phyloP scores from a whole-genome alignment of 2,113 vertebrate species.

The Gadus macrocephalus region DNA sequence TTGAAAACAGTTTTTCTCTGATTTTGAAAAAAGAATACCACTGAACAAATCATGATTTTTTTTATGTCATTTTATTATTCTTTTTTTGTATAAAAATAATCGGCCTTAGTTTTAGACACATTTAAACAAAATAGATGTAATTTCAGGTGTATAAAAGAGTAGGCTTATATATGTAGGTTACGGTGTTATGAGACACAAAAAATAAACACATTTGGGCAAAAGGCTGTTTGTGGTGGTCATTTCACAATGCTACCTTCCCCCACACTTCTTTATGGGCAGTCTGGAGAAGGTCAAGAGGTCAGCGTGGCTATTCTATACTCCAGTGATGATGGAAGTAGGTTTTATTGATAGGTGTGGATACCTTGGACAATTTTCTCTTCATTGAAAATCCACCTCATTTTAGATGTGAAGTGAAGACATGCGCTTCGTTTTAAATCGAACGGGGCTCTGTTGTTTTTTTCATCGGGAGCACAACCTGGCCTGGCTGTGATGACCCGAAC shows the following conservation, averaged over 20 bases:
- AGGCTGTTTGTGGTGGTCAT: conserved; percentile 4
- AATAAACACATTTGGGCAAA: conserved; percentile 19
- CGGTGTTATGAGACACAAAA: no score
- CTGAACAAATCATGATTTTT: no score
- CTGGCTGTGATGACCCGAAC: conserved; percentile 35
- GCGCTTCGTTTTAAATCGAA: background rate
- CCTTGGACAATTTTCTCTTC: conserved; percentile 6
- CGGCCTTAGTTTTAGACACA: no score
- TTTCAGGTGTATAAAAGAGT: no score
- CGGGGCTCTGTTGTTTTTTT: no score
- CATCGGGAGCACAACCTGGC: conserved; percentile 20
- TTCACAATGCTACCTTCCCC: conserved; percentile 3
- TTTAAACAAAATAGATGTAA: no score
- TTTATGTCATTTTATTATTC: no score
- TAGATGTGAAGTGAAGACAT: no score
- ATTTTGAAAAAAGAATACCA: no score
- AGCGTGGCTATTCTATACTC: conserved; percentile 31
- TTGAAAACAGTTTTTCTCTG: no score
- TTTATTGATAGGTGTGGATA: conserved; percentile 11
- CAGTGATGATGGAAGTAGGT: conserved; percentile 18
- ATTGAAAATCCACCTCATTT: background rate
- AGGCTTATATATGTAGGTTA: no score
- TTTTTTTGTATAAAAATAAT: no score
- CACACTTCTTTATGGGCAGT: conserved; percentile 20
- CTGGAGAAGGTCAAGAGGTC: conserved; percentile 48